phyloP scores from a whole-genome alignment of 2,888 invertebrate species.

The Ormyrus labotus region DNA sequence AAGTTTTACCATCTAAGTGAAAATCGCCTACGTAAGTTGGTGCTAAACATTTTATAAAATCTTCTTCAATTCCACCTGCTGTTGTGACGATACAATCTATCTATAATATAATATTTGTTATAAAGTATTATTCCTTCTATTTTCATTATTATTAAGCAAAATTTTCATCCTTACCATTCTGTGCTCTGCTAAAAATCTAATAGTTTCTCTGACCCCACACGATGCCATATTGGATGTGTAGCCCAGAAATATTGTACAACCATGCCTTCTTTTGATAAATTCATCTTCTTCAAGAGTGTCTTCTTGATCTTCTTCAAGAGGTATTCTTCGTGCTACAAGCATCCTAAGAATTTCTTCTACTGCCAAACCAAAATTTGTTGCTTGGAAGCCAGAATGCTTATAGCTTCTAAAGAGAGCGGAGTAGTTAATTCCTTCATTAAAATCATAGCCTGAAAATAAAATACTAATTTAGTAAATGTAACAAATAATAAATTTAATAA shows the following conservation, averaged over 20 bases:
- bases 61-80: conserved; percentile 99
- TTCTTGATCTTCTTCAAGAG: conserved; percentile 82
- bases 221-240: conserved; percentile 99
- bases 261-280: conserved; percentile 85
- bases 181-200: conserved; percentile 90
- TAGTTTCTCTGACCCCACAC: conserved; percentile 93
- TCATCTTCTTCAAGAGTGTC: conserved; percentile 86
- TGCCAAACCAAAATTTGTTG: conserved; percentile 94
- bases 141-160: background rate
- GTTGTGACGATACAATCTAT: conserved; percentile 98
- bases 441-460: conserved; percentile 87
- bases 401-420: conserved; percentile 89
- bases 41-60: conserved; percentile 98
- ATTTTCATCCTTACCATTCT: conserved; percentile 79
- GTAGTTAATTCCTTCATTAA: conserved; percentile 92
- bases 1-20: conserved; percentile 85
- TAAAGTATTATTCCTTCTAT: conserved; percentile 10
- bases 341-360: conserved; percentile 95
- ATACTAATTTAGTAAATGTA: background rate
- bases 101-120: conserved; percentile 70
- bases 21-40: conserved; percentile 97
- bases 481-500: background rate
- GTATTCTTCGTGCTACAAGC: conserved; percentile 81
- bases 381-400: conserved; percentile 94
- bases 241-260: conserved; percentile 97